Percentiles rank a stretch among this genome's conserved stretches.
These are phyloP conservation scores for Gymnarchus niloticus DNA, from an alignment of 2,113 vertebrate species.

Conservation along the genomic window DNA sequence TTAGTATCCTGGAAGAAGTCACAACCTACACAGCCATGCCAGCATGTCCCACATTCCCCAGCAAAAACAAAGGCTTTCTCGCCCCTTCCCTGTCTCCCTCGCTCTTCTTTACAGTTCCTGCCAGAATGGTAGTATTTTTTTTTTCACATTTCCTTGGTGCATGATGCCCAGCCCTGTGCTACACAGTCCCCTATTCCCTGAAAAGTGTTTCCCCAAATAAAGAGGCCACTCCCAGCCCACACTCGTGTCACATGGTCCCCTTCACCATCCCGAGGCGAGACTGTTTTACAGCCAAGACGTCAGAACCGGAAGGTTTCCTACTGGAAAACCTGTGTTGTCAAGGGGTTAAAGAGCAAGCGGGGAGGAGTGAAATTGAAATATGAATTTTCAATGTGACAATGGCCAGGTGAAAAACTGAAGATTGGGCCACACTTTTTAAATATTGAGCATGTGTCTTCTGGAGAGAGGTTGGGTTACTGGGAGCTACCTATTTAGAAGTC, in stretches of 20 bases:
- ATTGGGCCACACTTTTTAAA: slow-evolving; percentile 8
- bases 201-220: neutral
- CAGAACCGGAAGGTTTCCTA: neutral
- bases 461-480: neutral
- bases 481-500: slow-evolving; percentile 16
- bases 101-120: neutral
- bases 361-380: slow-evolving; percentile 5
- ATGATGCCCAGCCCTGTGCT: neutral
- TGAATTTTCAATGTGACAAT: slow-evolving; percentile 8
- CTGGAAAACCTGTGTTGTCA: neutral
- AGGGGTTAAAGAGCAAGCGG: neutral
- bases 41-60: too few species aligned
- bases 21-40: neutral
- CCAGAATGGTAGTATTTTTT: neutral
- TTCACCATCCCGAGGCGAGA: neutral
- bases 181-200: neutral
- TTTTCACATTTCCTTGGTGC: neutral
- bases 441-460: neutral
- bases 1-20: neutral
- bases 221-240: neutral
- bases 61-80: neutral
- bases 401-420: neutral
- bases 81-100: neutral
- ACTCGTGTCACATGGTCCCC: neutral
- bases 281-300: neutral